A percentile compares a stretch with the other conserved stretches of the same genome.
phyloP scores from a whole-genome alignment of 92 coral and sea anemone genomes.

The Micromussa lordhowensis region DNA sequence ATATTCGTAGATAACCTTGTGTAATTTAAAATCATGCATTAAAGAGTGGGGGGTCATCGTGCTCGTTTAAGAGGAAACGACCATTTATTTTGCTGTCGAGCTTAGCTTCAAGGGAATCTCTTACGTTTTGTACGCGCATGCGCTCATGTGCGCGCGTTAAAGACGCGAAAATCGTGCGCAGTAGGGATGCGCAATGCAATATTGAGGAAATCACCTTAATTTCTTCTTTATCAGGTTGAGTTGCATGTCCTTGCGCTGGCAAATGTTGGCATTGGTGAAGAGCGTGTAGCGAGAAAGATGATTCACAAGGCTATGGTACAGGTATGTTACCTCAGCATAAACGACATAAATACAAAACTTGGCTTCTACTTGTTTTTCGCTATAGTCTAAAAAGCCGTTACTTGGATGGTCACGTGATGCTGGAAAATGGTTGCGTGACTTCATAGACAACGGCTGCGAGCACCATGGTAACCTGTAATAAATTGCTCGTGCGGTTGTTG shows the following conservation, averaged over 20 bases:
- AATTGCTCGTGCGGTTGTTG: neutral
- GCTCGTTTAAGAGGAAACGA: too few species aligned
- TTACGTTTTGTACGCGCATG: too few species aligned
- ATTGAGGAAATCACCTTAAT: too few species aligned
- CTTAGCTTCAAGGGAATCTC: too few species aligned
- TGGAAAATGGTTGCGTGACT: neutral
- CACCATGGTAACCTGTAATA: too few species aligned
- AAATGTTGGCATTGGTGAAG: conserved; percentile 83
- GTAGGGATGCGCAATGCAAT: too few species aligned
- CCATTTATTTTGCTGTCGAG: too few species aligned
- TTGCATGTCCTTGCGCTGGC: conserved; percentile 83
- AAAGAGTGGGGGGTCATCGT: too few species aligned
- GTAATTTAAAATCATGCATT: too few species aligned
- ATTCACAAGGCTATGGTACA: conserved; percentile 95
- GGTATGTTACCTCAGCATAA: conserved; percentile 52
- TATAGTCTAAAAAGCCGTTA: neutral
- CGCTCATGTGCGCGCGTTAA: too few species aligned
- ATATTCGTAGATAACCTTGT: too few species aligned
- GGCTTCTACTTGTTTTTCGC: neutral
- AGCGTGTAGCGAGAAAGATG: conserved; percentile 88
- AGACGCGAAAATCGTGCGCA: too few species aligned
- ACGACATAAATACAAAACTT: neutral
- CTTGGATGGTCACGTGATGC: neutral
- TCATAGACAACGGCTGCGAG: neutral
- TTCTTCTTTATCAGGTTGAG: conserved; percentile 73